These are phyloP conservation scores for Galaxias olidus DNA, from an alignment of 2,797 vertebrate species.

Conservation along the genomic window DNA sequence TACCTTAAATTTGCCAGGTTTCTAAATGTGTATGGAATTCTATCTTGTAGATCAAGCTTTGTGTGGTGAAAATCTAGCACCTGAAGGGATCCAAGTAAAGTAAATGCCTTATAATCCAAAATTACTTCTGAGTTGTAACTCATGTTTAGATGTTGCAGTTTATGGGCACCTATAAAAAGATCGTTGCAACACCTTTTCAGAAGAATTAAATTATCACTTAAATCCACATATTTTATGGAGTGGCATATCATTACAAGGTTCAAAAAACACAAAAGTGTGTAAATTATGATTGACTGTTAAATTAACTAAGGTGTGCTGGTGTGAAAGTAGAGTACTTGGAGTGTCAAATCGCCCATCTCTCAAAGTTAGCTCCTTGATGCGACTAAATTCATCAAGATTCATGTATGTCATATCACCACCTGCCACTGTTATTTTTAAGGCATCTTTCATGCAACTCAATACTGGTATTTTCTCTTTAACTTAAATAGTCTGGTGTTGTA, in stretches of 20 bases:
- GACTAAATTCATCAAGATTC: conserved; percentile 7
- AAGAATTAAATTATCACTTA: conserved; percentile 69
- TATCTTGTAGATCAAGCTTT: background rate
- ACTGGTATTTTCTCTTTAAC: conserved; percentile 44
- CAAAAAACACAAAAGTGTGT: background rate
- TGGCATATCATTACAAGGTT: conserved; percentile 24
- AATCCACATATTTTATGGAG: conserved; percentile 66
- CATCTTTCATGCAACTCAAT: conserved; percentile 19
- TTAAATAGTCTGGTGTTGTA: accelerated
- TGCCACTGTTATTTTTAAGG: conserved; percentile 33
- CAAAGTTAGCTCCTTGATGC: conserved; percentile 33
- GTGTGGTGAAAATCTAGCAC: conserved; percentile 32
- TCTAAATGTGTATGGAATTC: conserved; percentile 17
- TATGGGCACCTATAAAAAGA: background rate
- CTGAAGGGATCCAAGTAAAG: conserved; percentile 17
- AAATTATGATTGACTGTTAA: conserved; percentile 10
- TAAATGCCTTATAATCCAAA: conserved; percentile 44
- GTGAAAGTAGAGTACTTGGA: conserved; percentile 20
- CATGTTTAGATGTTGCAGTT: conserved; percentile 73
- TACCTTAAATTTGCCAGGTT: conserved; percentile 25
- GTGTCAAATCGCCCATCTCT: background rate
- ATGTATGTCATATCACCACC: background rate
- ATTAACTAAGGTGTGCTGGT: conserved; percentile 30
- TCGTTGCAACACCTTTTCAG: conserved; percentile 44
- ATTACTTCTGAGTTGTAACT: conserved; percentile 63